Base-by-base conservation (phyloP, 2,113 vertebrate species). In the Pseudorhombus dupliciocellatus region DNA sequence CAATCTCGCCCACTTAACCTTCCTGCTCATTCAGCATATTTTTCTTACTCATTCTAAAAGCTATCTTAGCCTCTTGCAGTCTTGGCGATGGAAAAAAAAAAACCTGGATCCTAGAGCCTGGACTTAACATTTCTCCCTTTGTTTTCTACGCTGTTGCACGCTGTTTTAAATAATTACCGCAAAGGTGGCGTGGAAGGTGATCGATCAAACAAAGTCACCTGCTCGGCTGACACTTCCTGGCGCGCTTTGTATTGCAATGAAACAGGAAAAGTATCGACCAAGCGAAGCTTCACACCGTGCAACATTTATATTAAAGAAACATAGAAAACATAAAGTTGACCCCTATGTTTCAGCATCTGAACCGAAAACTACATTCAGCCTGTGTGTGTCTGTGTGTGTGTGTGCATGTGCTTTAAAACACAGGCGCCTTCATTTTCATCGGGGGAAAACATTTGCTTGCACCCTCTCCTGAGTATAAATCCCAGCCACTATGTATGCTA, bases 401-500 rank as follows among this genome's bases (percentile, higher is more conserved):
- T 24, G 30, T 61, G 59, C 42, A 7, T 25, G n/a, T 46, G 9
- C 4, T 3, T 24, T 25, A 61, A 61, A 61, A 37, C 34, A 12
- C 73, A 78, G 56, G 70, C 71, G 57, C 64, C 26, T 72, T 75
- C 60, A 30, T 7, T 46, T 18, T n/a, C 28, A 63, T 71, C n/a
- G 22, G 46, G 46, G 34, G 16, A 63, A 71, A 73, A 80, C 77
- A 72, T 15, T 70, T 73, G 20, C 44, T 25, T 14, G 28, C 46
- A 14, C 15, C 60, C 37, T 68, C 31, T 59, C 22, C 51, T 1
- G 2, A 79, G 86, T 80, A 86, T 62, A 74, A 75, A 81, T 53
- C 84, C 71, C 12, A 75, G 64, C 67, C 84, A 88, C 84, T 90
- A 85, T 91, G 79, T 90, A 89, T 90, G 88, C 84, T 83, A 90